Conservation (phyloP, 1,140 invertebrate genomes). For the Ceratina japonica region DNA sequence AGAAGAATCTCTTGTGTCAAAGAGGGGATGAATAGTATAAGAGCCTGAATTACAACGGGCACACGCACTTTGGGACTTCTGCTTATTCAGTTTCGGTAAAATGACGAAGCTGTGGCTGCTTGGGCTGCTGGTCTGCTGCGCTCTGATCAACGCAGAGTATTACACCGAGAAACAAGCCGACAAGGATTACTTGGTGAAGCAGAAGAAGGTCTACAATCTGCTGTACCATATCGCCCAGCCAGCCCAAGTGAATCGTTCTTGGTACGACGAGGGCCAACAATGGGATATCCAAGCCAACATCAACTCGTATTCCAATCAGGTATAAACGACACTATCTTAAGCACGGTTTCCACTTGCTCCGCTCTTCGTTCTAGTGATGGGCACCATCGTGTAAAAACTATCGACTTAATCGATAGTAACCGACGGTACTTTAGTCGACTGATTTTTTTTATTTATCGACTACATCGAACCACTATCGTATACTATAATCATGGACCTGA, state of each 20-base stretch:
- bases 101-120: slow-evolving; percentile 67
- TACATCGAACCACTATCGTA: no score
- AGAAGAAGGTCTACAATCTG: slow-evolving; percentile 83
- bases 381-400: no score
- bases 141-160: slow-evolving; percentile 50
- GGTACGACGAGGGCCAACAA: slow-evolving; percentile 79
- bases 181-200: slow-evolving; percentile 79
- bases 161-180: slow-evolving; percentile 70
- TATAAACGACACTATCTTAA: slow-evolving; percentile 51
- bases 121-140: slow-evolving; percentile 52
- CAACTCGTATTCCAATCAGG: slow-evolving; percentile 75
- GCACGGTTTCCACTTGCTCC: no score
- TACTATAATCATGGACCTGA: no score
- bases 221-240: slow-evolving; percentile 82
- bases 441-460: no score
- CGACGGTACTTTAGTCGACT: no score
- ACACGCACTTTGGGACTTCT: not conserved
- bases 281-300: slow-evolving; percentile 81
- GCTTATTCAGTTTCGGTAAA: slow-evolving; percentile 3
- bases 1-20: no score
- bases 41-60: not conserved
- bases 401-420: no score
- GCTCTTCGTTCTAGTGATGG: no score
- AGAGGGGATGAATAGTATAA: slow-evolving; percentile 39
- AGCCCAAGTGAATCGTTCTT: slow-evolving; percentile 73